These are phyloP conservation scores for Polypedilum pembai DNA, from an alignment of 1,140 invertebrate genomes.

Conservation along the genomic window DNA sequence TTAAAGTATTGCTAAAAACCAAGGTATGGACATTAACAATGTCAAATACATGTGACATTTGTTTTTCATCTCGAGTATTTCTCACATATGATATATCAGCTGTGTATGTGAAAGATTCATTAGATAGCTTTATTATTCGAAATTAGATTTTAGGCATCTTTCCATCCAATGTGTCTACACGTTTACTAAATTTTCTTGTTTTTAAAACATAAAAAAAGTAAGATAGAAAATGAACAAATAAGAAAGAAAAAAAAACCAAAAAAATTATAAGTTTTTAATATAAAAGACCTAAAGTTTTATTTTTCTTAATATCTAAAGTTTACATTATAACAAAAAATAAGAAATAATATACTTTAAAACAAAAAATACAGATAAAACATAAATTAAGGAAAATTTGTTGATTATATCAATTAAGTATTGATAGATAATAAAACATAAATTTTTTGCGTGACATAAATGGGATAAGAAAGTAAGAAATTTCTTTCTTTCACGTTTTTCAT, in stretches of 20 bases:
- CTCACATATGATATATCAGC: no score
- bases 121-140: no score
- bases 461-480: neutral
- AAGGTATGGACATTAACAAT: no score
- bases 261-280: neutral
- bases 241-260: neutral
- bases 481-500: neutral
- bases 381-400: conserved; percentile 26
- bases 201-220: no score
- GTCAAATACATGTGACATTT: no score
- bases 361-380: conserved; percentile 23
- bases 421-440: neutral
- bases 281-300: conserved; percentile 4
- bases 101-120: no score
- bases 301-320: conserved; percentile 1
- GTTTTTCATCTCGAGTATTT: no score
- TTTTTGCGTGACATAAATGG: neutral
- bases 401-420: conserved; percentile 25
- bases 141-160: no score
- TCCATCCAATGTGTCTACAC: no score
- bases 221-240: no score
- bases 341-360: conserved; percentile 22
- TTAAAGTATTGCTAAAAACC: no score
- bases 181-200: no score
- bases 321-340: conserved; percentile 14